Evolutionary conservation across 2,888 invertebrate species (phyloP), one percentile per base, ranked within the genome.

Genomic region (Oithona nana): DNA sequence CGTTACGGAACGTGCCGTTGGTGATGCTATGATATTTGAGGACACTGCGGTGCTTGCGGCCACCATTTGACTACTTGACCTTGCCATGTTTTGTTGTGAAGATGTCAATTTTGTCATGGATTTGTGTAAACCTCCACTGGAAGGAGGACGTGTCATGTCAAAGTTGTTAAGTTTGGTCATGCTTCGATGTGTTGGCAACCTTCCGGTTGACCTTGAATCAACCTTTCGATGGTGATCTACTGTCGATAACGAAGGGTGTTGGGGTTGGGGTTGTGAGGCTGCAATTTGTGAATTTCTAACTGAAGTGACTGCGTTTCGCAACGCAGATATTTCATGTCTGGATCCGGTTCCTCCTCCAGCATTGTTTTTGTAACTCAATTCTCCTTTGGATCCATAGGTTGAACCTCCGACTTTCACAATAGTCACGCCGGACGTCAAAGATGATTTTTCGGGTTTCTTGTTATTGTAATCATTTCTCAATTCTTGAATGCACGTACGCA

Each of bases 81-180:
- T n/a, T 28, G 54, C 55, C 54, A 61, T 61, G n/a, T 49, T 30
- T 31, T 63, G 63, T 2, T 86, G 84, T 50, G 84, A 84, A 16
- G 84, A 84, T 65, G 84, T 84, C 65, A 86, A 72, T 49, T 85
- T 78, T 8, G 86, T 86, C 85, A 86, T 85, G 71, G 66, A 67
- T 61, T 66, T 67, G 66, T 67, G 66, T 39, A 65, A 65, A 31
- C 57, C 57, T 28, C 20, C 8, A 49, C n/a, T 2, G 16, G 16
- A 6, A 6, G 39, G 39, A 11, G 39, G 6, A 11, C 39, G 39
- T 11, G 8, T 16, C 39, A 6, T 16, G 39, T 39, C 39, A 39
- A 39, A 39, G 39, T 39, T 39, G 39, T 39, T 39, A 6, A 39
- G 39, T 16, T 16, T 39, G 8, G 39, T 39, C 39, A 39, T 39